Evolutionary conservation across 2,113 vertebrate species (phyloP).

Genomic region (Hydropotes inermis): DNA sequence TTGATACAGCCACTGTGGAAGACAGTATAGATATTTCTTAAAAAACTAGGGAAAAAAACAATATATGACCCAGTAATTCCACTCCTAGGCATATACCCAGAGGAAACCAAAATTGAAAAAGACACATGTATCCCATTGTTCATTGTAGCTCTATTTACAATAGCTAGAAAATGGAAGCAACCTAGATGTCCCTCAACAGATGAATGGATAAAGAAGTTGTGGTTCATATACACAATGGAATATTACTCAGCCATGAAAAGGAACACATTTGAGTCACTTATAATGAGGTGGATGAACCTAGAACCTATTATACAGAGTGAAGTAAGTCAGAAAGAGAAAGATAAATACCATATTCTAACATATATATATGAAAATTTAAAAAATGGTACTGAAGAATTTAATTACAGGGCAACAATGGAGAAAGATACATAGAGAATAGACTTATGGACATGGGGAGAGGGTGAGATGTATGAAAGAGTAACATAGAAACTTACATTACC

Average conservation of each 20-base stretch:
- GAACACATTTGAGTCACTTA: background rate
- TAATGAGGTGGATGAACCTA: background rate
- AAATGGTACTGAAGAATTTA: background rate
- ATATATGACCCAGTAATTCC: background rate
- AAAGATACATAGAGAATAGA: background rate
- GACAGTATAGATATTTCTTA: background rate
- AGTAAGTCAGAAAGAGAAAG: background rate
- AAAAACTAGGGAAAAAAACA: background rate
- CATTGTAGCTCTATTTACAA: background rate
- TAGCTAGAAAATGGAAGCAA: background rate
- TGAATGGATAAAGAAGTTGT: background rate
- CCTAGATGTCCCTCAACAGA: background rate
- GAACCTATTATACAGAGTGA: background rate
- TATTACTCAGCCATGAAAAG: background rate
- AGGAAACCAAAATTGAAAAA: background rate
- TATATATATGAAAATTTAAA: background rate
- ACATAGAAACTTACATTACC: background rate
- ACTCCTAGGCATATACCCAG: background rate
- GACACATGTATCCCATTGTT: background rate
- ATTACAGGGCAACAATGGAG: background rate
- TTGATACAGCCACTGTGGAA: background rate
- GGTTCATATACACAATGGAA: background rate
- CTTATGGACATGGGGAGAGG: background rate
- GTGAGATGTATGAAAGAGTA: background rate
- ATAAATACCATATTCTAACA: too few relatives aligned